These are phyloP conservation scores for Blennius ocellaris DNA, from an alignment of 2,113 vertebrate species.

Conservation along the genomic window DNA sequence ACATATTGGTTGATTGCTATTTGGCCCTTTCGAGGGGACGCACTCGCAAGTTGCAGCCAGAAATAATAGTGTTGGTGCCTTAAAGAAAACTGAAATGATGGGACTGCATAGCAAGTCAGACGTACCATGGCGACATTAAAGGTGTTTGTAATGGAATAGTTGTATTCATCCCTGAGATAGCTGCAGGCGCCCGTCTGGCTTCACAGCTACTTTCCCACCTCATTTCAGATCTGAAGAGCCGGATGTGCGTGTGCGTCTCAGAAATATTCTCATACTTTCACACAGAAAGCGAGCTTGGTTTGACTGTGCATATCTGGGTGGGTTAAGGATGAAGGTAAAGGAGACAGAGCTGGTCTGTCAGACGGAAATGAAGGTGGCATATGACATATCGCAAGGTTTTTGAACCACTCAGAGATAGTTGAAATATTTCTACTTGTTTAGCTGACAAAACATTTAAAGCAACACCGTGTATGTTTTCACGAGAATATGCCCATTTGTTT, in stretches of 20 bases:
- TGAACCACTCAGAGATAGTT: constrained; percentile 15
- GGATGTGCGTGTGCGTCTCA: constrained; percentile 12
- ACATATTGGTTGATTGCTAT: constrained; percentile 27
- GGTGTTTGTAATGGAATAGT: constrained; percentile 70
- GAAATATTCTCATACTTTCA: constrained; percentile 7
- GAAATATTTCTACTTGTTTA: constrained; percentile 47
- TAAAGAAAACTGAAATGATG: constrained; percentile 48
- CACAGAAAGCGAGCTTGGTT: constrained; percentile 2
- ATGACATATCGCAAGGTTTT: constrained; percentile 23
- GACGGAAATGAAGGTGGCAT: constrained; percentile 30
- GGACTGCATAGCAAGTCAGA: constrained; percentile 47
- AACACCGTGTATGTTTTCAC: no score
- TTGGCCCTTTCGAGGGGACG: constrained; percentile 23
- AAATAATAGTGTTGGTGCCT: constrained; percentile 41
- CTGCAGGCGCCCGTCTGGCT: constrained; percentile 60
- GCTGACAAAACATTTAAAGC: constrained; percentile 29
- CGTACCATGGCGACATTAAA: constrained; percentile 63
- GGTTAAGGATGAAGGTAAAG: constrained; percentile 43
- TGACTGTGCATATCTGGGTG: constrained; percentile 21
- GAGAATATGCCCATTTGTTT: constrained; percentile 52
- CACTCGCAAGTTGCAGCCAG: constrained; percentile 23
- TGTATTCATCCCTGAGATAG: constrained; percentile 66
- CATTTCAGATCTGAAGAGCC: constrained; percentile 70
- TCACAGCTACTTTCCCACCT: constrained; percentile 69
- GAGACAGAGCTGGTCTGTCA: constrained; percentile 38